phyloP scores from a whole-genome alignment of 2,888 invertebrate species.

The Hermaeophaga mercurialis region DNA sequence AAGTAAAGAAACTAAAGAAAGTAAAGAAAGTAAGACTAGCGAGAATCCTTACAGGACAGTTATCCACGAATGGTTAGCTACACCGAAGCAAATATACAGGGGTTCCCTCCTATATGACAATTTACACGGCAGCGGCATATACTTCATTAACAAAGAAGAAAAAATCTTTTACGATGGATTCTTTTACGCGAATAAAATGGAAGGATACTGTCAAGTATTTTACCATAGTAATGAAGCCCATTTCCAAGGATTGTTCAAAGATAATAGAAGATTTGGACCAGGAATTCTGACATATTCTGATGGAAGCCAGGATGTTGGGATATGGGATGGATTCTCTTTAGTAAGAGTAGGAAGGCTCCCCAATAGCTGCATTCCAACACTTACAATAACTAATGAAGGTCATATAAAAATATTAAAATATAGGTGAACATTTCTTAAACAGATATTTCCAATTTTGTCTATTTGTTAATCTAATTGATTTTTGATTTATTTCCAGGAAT shows the following conservation, averaged over 20 bases:
- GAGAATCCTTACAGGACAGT: neutral
- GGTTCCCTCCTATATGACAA: slow-evolving; percentile 4
- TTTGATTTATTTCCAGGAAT: slow-evolving; percentile 33
- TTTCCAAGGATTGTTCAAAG: slow-evolving; percentile 60
- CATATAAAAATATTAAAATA: slow-evolving; percentile 48
- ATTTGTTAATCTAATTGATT: too few relatives aligned
- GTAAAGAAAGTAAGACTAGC: neutral
- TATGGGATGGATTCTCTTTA: slow-evolving; percentile 61
- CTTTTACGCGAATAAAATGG: slow-evolving; percentile 16
- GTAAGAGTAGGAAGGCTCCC: slow-evolving; percentile 53
- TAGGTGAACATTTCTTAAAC: slow-evolving; percentile 38
- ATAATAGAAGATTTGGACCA: slow-evolving; percentile 64
- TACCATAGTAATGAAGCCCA: slow-evolving; percentile 58
- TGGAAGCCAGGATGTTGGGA: slow-evolving; percentile 61
- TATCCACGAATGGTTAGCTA: neutral
- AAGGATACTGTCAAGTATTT: slow-evolving; percentile 56
- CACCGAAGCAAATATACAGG: slow-evolving; percentile 5
- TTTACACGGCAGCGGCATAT: slow-evolving; percentile 51
- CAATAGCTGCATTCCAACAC: slow-evolving; percentile 43
- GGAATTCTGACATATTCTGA: slow-evolving; percentile 59
- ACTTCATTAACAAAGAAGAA: slow-evolving; percentile 47
- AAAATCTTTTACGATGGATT: slow-evolving; percentile 43
- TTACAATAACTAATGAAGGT: slow-evolving; percentile 45
- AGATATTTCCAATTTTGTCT: too few relatives aligned
- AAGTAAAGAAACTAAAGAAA: too few relatives aligned